Evolutionary conservation across 1,140 invertebrate species (phyloP).

Genomic region (Drosophila pruinosa): DNA sequence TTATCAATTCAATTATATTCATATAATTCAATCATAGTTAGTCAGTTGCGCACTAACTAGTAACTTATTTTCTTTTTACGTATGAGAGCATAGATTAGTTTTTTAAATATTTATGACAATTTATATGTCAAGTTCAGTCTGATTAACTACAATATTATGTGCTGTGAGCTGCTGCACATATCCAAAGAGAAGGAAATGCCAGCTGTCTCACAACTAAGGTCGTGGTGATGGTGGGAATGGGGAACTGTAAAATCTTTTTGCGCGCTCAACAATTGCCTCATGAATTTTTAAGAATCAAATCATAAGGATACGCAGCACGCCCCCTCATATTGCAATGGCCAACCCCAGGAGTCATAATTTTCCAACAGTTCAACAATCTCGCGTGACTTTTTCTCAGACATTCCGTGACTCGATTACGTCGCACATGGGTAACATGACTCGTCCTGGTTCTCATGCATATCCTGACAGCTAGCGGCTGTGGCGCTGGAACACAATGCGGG

Average conservation of each 20-base stretch:
- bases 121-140: neutral
- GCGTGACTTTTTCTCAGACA: constrained; percentile 68
- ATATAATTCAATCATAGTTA: neutral
- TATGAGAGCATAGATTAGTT: neutral
- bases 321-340: constrained; percentile 12
- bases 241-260: constrained; percentile 45
- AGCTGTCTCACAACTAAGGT: constrained; percentile 14
- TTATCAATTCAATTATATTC: neutral
- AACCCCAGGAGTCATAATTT: constrained; percentile 69
- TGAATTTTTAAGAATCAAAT: constrained; percentile 75
- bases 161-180: neutral
- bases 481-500: neutral
- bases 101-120: constrained; percentile 5
- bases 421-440: constrained; percentile 51
- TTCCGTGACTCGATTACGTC: constrained; percentile 73
- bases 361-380: constrained; percentile 63
- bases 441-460: constrained; percentile 31
- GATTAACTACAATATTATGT: constrained; percentile 26
- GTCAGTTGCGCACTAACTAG: no score
- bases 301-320: constrained; percentile 49
- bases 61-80: neutral
- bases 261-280: constrained; percentile 57
- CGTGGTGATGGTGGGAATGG: neutral
- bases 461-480: neutral
- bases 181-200: constrained; percentile 3